These are phyloP conservation scores for Leptinotarsa tumamoca DNA, from an alignment of 2,888 invertebrate species.

Conservation along the genomic window DNA sequence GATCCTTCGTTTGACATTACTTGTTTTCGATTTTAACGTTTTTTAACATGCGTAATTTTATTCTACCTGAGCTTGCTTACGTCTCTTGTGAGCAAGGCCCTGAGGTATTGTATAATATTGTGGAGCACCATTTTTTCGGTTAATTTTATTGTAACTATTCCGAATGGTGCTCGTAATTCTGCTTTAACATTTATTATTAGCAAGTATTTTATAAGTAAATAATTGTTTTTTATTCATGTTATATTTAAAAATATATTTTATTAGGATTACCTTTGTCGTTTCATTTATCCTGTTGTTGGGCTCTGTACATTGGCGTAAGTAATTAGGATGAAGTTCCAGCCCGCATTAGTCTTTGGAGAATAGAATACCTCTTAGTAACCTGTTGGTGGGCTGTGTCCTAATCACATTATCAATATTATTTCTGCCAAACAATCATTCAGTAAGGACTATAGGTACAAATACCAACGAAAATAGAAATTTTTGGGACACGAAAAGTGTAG, in stretches of 20 bases:
- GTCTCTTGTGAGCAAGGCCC: constrained; percentile 48
- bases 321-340: no score
- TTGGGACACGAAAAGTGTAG: no score
- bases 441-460: no score
- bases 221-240: constrained; percentile 63
- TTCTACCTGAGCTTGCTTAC: constrained; percentile 56
- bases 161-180: constrained; percentile 43
- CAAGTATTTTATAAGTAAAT: constrained; percentile 50
- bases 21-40: constrained; percentile 57
- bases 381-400: no score
- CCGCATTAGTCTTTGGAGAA: no score
- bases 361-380: no score
- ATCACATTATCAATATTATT: no score
- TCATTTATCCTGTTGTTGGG: constrained; percentile 12
- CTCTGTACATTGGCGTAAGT: no score
- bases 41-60: constrained; percentile 57
- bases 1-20: constrained; percentile 47
- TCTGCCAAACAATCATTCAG: no score
- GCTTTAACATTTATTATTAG: constrained; percentile 51
- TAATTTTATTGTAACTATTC: constrained; percentile 51
- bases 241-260: constrained; percentile 66
- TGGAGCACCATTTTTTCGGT: constrained; percentile 47
- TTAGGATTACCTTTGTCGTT: constrained; percentile 48
- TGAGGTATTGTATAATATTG: constrained; percentile 52
- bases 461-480: no score